Evolutionary conservation across 2,888 invertebrate genomes (phyloP), one percentile per base, ranked within the genome.

Genomic region (Prosapia bicincta): DNA sequence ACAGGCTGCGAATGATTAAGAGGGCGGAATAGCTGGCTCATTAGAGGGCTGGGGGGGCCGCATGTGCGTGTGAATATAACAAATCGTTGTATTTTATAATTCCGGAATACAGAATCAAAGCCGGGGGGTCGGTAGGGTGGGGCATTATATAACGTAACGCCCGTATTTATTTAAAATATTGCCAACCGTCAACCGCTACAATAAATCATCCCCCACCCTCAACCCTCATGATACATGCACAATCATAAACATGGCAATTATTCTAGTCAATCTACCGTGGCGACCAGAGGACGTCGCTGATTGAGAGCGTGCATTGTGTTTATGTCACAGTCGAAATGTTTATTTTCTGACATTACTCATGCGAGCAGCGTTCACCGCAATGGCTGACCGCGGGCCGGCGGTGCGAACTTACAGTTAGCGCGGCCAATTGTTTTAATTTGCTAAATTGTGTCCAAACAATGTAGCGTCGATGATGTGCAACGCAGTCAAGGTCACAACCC

Each of bases 31-130:
- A 13, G 54, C 54, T 54, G 38, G 72, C 26, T 69, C 67, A 73
- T 73, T 73, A 73, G 77, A 69, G 26, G 32, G 77, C 68, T 68
- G 66, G 28, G 20, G 74, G 72, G 77, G 71, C 74, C 78, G 76
- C 78, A 76, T 75, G 81, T 79, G 79, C 77, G 71, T 73, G 68
- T 79, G 79, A 79, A 76, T 77, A 67, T 72, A 74, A 79, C 79
- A 78, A 78, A 79, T 79, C 76, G 75, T 67, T 24, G 75, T 26
- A 70, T 68, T 75, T 78, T 76, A 78, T 78, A 74, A 67, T 26
- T 54, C 54, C 54, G 20, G 54, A 54, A 76, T 54, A 73, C 66
- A 73, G 72, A 77, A 78, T 71, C 75, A 75, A 74, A 66, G 73
- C 71, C 78, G 76, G 74, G 71, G 68, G 76, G 77, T 30, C 66